phyloP scores from a whole-genome alignment of 2,888 invertebrate genomes.

The Rhogogaster chlorosoma region DNA sequence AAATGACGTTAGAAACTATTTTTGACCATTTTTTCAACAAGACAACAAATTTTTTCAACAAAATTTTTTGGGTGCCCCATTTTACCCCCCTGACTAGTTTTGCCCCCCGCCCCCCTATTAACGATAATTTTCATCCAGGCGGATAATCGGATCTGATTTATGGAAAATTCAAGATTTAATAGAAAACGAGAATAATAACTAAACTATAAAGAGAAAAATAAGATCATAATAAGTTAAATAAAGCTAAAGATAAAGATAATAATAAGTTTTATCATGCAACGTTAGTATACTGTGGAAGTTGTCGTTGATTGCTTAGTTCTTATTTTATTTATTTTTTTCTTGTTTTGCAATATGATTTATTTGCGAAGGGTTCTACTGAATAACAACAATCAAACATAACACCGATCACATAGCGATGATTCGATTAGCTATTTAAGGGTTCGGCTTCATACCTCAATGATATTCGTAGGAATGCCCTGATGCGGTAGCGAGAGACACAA shows the following conservation, averaged over 20 bases:
- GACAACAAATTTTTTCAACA: no score
- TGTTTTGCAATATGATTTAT: neutral
- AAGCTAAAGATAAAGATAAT: no score
- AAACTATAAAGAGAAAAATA: neutral
- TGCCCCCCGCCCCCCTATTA: no score
- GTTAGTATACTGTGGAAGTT: neutral
- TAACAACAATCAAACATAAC: neutral
- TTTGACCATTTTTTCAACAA: no score
- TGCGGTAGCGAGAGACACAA: slow-evolving; percentile 77
- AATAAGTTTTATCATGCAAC: neutral
- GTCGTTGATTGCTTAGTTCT: neutral
- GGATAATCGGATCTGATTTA: neutral
- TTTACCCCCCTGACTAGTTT: no score
- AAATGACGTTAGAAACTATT: no score
- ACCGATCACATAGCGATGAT: neutral
- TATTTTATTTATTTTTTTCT: neutral
- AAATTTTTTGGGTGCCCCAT: no score
- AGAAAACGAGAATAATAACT: neutral
- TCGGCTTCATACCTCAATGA: slow-evolving; percentile 44
- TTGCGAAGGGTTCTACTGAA: neutral
- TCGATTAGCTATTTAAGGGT: slow-evolving; percentile 19
- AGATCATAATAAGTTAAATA: no score
- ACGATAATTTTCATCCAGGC: neutral
- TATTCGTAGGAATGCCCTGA: slow-evolving; percentile 74
- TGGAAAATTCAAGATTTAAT: neutral